Base-by-base conservation (phyloP, 2,797 vertebrate genomes). In the Enteromius fasciolatus region DNA sequence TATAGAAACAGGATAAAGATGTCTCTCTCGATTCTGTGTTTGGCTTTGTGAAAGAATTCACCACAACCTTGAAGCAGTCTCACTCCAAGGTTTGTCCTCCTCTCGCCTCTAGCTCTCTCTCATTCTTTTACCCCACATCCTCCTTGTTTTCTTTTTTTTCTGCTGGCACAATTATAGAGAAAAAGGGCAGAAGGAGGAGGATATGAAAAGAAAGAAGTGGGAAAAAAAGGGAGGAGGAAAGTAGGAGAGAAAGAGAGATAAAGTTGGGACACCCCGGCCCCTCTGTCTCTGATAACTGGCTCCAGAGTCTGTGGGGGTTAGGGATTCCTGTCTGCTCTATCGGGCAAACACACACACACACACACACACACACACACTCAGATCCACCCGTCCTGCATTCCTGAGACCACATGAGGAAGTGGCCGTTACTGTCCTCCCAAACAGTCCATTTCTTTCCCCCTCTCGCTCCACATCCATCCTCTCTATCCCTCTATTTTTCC, bases 381-480 rank as follows among this genome's bases (percentile, higher is more conserved):
- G 88, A 92, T 90, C 91, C 92, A 93, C 92, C 94, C 93, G 92
- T 89, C 91, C 89, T 87, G 90, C 95, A 94, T 96, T 95, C 94
- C 94, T 92, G 84, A 90, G 92, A 88, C 90, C 91, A 86, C 90
- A 92, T 91, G 90, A 91, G 63, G 89, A 95, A 94, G 90, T 92
- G 92, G 93, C 92, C 89, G 87, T 93, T 92, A 82, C 91, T 86
- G 89, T 92, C 90, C 87, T 88, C 92, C 92, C 92, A 91, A 94
- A 94, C 93, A 89, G 93, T 90, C 89, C 90, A 94, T 91, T 81
- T 61, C 69, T 33, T 48, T 57, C 74, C 66, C 78, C 86, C 84
- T 86, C 86, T 87, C 83, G 88, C 90, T 91, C 86, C 87, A 82
- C 82, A 67, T 82, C 72, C 78, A 72, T 83, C 79, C 68, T 84